Evolutionary conservation across 2,888 invertebrate genomes (phyloP), one percentile per base, ranked within the genome.

Genomic region (Pterostichus madidus): DNA sequence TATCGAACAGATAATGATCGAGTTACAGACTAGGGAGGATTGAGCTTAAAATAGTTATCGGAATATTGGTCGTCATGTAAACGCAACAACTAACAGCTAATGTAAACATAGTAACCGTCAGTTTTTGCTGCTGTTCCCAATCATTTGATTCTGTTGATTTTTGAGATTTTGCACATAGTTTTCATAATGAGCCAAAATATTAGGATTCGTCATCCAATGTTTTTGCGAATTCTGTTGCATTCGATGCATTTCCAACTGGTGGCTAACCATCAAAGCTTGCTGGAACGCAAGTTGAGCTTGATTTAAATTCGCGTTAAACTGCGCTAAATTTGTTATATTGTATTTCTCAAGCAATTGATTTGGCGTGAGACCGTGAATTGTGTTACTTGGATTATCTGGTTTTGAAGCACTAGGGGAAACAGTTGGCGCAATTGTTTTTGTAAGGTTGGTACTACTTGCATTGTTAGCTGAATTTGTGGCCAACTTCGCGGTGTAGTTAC

Each of bases 301-400:
- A 84, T 90, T 89, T 79, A 90, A 87, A 85, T 87, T 89, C 7
- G 90, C 90, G 39, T 89, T 88, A 71, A 90, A 82, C 83, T 90
- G 90, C 0, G 90, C 89, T 85, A 90, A 85, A 86, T 90, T 90
- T 84, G 89, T 89, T 35, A 90, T 89, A 83, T 90, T 90, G 86
- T 89, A 90, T 85, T 89, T 89, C 85, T 90, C 90, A 84, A 89
- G 83, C 15, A 90, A 86, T 83, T 90, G 88, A 83, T 89, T 89
- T 3, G 89, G 87, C 13, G 73, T 81, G 15, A 81, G 24, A 0
- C 76, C 76, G n/a, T 83, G 61, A 15, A 73, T 56, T 5, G 52
- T 52, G 7, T 64, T 46, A 13, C 78, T 39, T 31, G 80, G 17
- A 59, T 64, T 49, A 56, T 75, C 15, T 10, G 56, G 24, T 68